Base-by-base conservation (phyloP, 2,113 vertebrate genomes). In the Salvelinus fontinalis region DNA sequence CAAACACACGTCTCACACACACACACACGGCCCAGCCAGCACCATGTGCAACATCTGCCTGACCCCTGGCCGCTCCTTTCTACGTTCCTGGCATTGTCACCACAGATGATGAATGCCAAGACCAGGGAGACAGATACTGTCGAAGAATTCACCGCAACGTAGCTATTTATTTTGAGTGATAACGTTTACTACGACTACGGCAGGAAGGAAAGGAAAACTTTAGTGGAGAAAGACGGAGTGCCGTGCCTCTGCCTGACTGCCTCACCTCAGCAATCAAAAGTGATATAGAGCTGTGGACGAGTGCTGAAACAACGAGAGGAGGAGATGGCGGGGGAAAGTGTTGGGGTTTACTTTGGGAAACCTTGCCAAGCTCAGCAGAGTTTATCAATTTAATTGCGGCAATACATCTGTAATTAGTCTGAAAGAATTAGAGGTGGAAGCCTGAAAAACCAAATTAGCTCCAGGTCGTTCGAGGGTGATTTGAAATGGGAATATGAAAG, bases 301-400 rank as follows among this genome's bases (percentile, higher is more conserved):
- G 4, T 18, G 18, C 20, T 2, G 51, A 22, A 54, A 22, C 27
- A 39, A 51, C 16, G 24, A 48, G 74, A 24, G 49, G 48, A 57
- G n/a, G 26, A 44, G 22, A 39, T 39, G 34, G 8, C 1, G 8
- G 39, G 79, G 51, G 29, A 14, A 34, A n/a, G 65, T 29, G 48
- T 22, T 18, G 27, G 59, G 70, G 69, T 83, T 81, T 77, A 20
- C 20, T 70, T 73, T 59, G 13, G 22, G 74, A 69, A 68, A 54
- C 77, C 76, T 51, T 80, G 85, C 77, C 75, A 83, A 92, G 75
- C 80, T 79, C 86, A 84, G 80, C 85, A 80, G 78, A 92, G 87
- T 89, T 92, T 89, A 91, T 91, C 84, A 87, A 83, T 89, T 90
- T 91, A 92, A 92, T 90, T 92, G 87, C 81, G 44, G 86, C 83